Evolutionary conservation across 1,140 invertebrate species (phyloP).

Genomic region (Tachypleus tridentatus): DNA sequence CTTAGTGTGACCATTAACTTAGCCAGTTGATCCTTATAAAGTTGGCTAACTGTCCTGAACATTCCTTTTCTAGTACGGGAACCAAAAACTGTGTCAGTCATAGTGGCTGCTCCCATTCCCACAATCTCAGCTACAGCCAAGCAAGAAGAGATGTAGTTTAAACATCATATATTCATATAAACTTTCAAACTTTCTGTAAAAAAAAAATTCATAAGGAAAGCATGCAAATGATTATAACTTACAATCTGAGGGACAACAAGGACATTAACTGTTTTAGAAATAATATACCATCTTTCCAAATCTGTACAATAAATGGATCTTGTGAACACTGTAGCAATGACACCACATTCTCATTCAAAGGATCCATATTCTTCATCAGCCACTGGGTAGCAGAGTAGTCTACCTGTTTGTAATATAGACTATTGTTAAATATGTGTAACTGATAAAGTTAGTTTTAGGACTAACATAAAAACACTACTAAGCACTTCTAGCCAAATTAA

Average conservation of each 20-base stretch:
- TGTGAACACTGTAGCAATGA: slow-evolving; percentile 86
- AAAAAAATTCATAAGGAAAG: no score
- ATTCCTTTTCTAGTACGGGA: slow-evolving; percentile 83
- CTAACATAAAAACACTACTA: no score
- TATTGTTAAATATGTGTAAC: neutral
- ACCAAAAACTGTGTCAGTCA: slow-evolving; percentile 90
- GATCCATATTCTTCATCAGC: slow-evolving; percentile 99
- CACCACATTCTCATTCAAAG: slow-evolving; percentile 97
- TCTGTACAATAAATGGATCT: slow-evolving; percentile 90
- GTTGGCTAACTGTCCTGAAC: slow-evolving; percentile 98
- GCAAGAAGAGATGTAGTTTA: neutral
- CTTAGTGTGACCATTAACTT: slow-evolving; percentile 93
- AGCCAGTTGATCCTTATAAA: slow-evolving; percentile 96
- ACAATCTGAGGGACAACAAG: no score
- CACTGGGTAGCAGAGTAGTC: slow-evolving; percentile 96
- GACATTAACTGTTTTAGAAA: neutral
- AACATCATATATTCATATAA: no score
- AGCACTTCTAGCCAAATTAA: no score
- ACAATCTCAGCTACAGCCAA: slow-evolving; percentile 74
- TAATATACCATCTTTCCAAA: slow-evolving; percentile 88
- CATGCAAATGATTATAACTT: no score
- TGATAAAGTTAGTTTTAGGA: no score
- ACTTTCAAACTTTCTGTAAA: no score
- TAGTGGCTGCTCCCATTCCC: slow-evolving; percentile 89
- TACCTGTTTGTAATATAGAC: slow-evolving; percentile 39